These are phyloP conservation scores for Conus canariensis DNA, from an alignment of 2,888 invertebrate species.

Conservation along the genomic window DNA sequence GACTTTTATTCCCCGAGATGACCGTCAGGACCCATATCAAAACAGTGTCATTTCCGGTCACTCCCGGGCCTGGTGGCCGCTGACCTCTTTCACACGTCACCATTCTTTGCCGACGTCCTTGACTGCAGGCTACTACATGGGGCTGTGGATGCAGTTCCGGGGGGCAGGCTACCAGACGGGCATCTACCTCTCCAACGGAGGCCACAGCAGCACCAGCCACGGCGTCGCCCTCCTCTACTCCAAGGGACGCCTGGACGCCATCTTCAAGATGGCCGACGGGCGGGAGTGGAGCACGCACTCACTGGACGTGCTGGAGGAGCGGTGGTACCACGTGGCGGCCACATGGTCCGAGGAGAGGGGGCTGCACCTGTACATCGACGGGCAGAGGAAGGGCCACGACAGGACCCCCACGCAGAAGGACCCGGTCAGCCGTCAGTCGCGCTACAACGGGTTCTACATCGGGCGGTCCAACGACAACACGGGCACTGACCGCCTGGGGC, in stretches of 20 bases:
- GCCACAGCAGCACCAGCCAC: conserved; percentile 69
- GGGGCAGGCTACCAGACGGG: conserved; percentile 61
- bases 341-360: conserved; percentile 70
- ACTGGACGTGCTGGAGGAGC: conserved; percentile 64
- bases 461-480: conserved; percentile 72
- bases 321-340: conserved; percentile 76
- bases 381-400: conserved; percentile 59
- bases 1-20: too few species aligned
- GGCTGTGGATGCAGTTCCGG: conserved; percentile 74
- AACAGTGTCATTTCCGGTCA: too few species aligned
- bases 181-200: conserved; percentile 76
- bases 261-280: conserved; percentile 71
- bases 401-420: conserved; percentile 43
- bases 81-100: too few species aligned
- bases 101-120: neutral
- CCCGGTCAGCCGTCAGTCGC: conserved; percentile 43
- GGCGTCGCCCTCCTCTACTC: conserved; percentile 76
- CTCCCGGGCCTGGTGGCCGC: too few species aligned
- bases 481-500: conserved; percentile 55
- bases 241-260: conserved; percentile 69
- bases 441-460: conserved; percentile 70
- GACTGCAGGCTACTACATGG: conserved; percentile 72
- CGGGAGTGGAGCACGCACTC: conserved; percentile 68
- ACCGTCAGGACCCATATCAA: too few species aligned
- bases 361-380: conserved; percentile 71